Base-by-base conservation (phyloP, 2,888 invertebrate species). In the Phrixothrix hirtus region DNA sequence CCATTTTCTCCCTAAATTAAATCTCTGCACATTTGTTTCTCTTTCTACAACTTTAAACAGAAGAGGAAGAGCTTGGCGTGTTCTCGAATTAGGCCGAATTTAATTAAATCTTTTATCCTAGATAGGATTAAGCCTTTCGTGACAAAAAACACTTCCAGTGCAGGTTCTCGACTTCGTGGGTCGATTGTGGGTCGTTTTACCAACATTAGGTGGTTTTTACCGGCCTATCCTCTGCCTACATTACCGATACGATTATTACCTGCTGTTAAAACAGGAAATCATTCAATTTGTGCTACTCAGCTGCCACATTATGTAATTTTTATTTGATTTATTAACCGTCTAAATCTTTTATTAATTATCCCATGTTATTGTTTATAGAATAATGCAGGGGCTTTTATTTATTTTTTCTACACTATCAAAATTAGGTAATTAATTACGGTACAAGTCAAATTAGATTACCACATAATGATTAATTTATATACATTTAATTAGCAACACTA, bases 221-320 rank as follows among this genome's bases (percentile, higher is more conserved):
- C 42, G 35, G 46, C 35, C 27, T 26, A 35, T 34, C 39, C 44
- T 37, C 42, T 54, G 41, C 55, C 50, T 50, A 57, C 59, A 47
- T 50, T 55, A 39, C 38, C 41, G 58, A 54, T 57, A 62, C 56
- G 59, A 60, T 55, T 62, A 65, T 67, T 67, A 65, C 65, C 65
- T 64, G 64, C 58, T 62, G 59, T 57, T 66, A 61, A 59, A 58
- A 57, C 64, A 63, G 64, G 66, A 66, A 66, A 67, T 67, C 64
- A 66, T 67, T 66, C 64, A 66, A 68, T 67, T 66, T 64, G 63
- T 58, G 59, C 60, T 62, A 59, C 61, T 62, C 61, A 64, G 59
- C 60, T 58, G 61, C 47, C 61, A 63, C 54, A 62, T 65, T 63
- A 65, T 58, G 54, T 58, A 59, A 50, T 58, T 58, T 57, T 57